A percentile compares a stretch with the other conserved stretches of the same genome.
Conservation (phyloP, 2,113 vertebrate species). For the Coreoperca whiteheadi region DNA sequence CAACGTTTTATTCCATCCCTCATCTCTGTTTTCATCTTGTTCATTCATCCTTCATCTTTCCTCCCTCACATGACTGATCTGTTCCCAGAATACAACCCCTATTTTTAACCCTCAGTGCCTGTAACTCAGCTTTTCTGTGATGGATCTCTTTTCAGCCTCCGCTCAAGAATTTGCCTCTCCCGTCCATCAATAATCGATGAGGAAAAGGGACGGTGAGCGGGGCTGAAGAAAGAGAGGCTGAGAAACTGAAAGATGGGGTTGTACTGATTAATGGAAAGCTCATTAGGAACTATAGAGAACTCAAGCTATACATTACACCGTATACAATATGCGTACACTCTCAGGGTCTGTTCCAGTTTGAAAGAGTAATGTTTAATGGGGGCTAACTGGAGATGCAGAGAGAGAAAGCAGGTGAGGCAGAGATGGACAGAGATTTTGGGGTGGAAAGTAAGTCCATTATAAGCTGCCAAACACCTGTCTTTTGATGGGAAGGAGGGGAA, state of each 20-base stretch:
- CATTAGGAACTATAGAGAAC: slow-evolving; percentile 67
- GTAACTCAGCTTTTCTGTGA: slow-evolving; percentile 57
- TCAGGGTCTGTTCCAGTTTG: slow-evolving; percentile 31
- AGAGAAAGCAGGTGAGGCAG: background rate
- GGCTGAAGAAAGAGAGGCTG: slow-evolving; percentile 28
- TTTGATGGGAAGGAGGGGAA: background rate
- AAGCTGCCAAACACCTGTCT: slow-evolving; percentile 28
- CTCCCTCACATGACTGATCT: slow-evolving; percentile 17
- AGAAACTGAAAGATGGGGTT: slow-evolving; percentile 27
- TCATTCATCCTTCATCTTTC: slow-evolving; percentile 16
- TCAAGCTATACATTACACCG: slow-evolving; percentile 38
- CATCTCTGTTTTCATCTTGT: slow-evolving; percentile 5
- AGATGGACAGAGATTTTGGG: slow-evolving; percentile 22
- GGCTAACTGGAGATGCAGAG: slow-evolving; percentile 21
- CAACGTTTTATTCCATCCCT: background rate
- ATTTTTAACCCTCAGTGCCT: slow-evolving; percentile 46
- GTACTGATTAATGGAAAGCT: slow-evolving; percentile 69
- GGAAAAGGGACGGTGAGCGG: slow-evolving; percentile 36
- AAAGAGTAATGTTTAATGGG: slow-evolving; percentile 36
- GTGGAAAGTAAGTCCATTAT: no score
- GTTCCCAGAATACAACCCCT: slow-evolving; percentile 43
- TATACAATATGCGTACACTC: background rate
- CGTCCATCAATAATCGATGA: slow-evolving; percentile 73
- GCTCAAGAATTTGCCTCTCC: slow-evolving; percentile 50
- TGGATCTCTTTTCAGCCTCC: slow-evolving; percentile 56